phyloP scores from a whole-genome alignment of 2,797 vertebrate species.

The Dallia pectoralis region DNA sequence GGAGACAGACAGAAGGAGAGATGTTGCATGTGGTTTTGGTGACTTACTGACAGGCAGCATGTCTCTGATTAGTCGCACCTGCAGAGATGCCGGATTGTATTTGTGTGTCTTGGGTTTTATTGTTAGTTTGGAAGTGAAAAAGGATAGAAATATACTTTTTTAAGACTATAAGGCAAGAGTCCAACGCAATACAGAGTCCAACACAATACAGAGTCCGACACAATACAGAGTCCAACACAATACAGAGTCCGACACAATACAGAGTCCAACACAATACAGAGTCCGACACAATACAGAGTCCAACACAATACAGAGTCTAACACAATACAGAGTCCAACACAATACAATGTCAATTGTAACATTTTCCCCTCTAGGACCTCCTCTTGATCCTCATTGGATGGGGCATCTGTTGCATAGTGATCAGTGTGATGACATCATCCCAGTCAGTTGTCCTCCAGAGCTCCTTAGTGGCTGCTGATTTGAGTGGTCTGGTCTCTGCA shows the following conservation, averaged over 20 bases:
- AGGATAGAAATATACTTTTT: no score
- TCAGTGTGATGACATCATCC: not conserved
- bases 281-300: no score
- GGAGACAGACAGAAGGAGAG: not conserved
- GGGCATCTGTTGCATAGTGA: not conserved
- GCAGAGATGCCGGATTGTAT: not conserved
- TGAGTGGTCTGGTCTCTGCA: not conserved
- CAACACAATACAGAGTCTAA: no score
- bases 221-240: no score
- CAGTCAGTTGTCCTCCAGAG: not conserved
- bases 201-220: no score
- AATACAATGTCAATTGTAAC: not conserved
- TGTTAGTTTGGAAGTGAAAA: not conserved
- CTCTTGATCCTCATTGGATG: not conserved
- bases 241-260: no score
- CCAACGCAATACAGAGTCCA: no score
- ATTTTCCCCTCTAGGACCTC: not conserved
- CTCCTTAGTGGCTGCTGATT: not conserved
- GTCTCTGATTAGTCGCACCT: constrained; percentile 7
- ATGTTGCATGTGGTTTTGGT: not conserved
- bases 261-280: no score
- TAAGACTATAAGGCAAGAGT: no score
- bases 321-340: no score
- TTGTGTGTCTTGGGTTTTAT: not conserved
- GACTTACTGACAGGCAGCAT: not conserved